phyloP scores from a whole-genome alignment of 2,888 invertebrate species.

The Teinopalpus imperialis region DNA sequence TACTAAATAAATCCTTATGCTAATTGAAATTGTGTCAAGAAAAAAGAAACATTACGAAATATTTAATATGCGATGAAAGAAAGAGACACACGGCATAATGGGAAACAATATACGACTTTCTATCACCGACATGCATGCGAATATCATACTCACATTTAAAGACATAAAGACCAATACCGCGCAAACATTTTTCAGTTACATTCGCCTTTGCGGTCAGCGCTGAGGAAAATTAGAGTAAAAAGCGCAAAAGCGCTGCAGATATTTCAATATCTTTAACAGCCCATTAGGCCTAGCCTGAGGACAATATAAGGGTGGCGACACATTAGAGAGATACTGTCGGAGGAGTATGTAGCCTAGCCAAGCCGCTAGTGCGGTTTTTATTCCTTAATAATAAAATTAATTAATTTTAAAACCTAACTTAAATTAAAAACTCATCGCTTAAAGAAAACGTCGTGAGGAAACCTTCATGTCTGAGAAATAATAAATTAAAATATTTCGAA shows the following conservation, averaged over 20 bases:
- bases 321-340: background rate
- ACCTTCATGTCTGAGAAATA: no score
- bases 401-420: no score
- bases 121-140: background rate
- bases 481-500: no score
- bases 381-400: no score
- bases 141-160: background rate
- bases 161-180: background rate
- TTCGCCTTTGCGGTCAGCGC: conserved; percentile 12
- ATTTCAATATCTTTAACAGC: conserved; percentile 26
- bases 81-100: background rate
- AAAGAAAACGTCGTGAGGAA: no score
- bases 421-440: no score
- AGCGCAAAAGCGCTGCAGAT: conserved; percentile 16
- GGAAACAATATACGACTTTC: conserved; percentile 18
- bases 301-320: conserved; percentile 2
- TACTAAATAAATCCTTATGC: background rate
- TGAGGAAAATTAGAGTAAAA: conserved; percentile 21
- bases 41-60: background rate
- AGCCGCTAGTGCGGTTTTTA: no score
- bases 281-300: conserved; percentile 12
- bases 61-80: background rate
- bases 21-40: conserved; percentile 1
- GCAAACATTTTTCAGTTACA: conserved; percentile 2
- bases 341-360: no score